Evolutionary conservation across 2,888 invertebrate genomes (phyloP).

Genomic region (Andrena haemorrhoa): DNA sequence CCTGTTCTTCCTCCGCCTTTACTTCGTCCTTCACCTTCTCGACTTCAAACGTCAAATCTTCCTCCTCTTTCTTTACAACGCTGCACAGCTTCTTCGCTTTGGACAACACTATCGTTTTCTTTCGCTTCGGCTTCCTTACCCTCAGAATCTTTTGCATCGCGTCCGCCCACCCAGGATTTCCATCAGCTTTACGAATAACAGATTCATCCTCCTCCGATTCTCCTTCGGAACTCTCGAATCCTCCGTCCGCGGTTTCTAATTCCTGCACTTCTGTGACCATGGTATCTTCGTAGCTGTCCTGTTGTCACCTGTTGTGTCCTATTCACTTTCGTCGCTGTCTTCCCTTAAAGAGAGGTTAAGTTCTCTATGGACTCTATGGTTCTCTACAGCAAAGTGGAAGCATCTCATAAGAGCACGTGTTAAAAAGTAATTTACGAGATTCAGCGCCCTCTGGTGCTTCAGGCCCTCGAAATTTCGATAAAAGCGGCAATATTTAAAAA

Average conservation of each 20-base stretch:
- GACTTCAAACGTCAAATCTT: constrained; percentile 88
- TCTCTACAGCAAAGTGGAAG: too few relatives aligned
- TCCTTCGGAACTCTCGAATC: background rate
- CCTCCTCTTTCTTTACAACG: constrained; percentile 85
- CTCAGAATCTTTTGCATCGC: constrained; percentile 92
- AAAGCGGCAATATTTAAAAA: background rate
- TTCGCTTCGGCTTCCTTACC: constrained; percentile 90
- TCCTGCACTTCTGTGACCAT: constrained; percentile 18
- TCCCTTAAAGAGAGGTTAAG: background rate
- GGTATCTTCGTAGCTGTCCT: background rate
- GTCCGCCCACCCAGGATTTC: constrained; percentile 92
- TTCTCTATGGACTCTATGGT: too few relatives aligned
- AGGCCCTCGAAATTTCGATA: background rate
- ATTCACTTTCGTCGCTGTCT: constrained; percentile 27
- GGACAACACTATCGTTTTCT: constrained; percentile 91
- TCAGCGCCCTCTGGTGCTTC: background rate
- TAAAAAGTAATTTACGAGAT: background rate
- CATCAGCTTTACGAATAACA: constrained; percentile 33
- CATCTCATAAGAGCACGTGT: background rate
- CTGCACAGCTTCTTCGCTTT: constrained; percentile 91
- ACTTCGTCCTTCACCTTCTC: constrained; percentile 69
- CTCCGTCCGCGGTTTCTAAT: constrained; percentile 13
- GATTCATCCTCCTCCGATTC: constrained; percentile 5
- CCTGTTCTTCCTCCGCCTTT: constrained; percentile 63
- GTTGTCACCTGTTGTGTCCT: too few relatives aligned